Conservation (phyloP, 1,140 invertebrate species). For the Nixonia krombeini region DNA sequence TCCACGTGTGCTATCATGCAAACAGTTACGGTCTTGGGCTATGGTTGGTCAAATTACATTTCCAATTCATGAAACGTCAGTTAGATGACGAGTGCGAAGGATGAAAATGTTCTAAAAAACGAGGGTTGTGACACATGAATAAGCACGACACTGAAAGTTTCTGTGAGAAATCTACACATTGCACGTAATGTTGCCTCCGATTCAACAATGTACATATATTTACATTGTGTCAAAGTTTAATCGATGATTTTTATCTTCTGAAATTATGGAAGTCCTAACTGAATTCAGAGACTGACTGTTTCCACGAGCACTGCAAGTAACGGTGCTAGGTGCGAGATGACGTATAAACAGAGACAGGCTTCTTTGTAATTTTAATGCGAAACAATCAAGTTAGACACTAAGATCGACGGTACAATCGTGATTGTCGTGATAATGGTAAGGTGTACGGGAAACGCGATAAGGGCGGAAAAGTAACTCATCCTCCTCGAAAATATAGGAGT, state of each 20-base stretch:
- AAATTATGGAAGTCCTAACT: no score
- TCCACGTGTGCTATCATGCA: conserved; percentile 62
- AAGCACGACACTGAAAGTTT: conserved; percentile 34
- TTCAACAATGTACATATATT: neutral
- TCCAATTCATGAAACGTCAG: conserved; percentile 71
- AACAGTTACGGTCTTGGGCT: conserved; percentile 64
- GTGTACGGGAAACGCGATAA: conserved; percentile 23
- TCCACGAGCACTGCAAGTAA: neutral
- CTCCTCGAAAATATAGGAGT: conserved; percentile 26
- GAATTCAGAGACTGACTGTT: neutral
- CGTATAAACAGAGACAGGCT: no score
- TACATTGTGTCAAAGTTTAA: no score
- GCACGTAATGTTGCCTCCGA: no score
- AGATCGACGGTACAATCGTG: conserved; percentile 32
- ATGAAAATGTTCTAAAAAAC: conserved; percentile 35
- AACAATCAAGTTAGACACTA: conserved; percentile 15
- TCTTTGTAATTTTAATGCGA: conserved; percentile 19
- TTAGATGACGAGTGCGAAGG: conserved; percentile 54
- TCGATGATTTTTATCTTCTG: neutral
- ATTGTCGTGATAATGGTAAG: conserved; percentile 22
- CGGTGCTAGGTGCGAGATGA: no score
- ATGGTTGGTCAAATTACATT: conserved; percentile 68
- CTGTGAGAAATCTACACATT: no score
- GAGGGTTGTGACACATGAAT: conserved; percentile 37
- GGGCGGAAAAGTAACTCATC: conserved; percentile 22